phyloP scores from a whole-genome alignment of 2,797 vertebrate species.

The Argya squamiceps region DNA sequence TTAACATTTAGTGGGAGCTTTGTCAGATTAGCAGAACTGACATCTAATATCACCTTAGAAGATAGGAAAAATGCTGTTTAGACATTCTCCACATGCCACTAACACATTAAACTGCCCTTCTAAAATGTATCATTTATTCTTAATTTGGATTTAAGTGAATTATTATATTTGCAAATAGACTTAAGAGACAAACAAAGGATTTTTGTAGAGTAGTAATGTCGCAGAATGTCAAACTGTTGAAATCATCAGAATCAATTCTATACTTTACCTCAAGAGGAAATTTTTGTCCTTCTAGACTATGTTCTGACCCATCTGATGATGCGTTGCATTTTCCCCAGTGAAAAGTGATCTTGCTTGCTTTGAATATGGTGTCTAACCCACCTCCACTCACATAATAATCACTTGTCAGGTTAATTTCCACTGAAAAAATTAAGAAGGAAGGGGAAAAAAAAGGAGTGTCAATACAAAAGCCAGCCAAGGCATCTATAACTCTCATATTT shows the following conservation, averaged over 20 bases:
- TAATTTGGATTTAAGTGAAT: background rate
- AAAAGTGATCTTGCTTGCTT: conserved; percentile 91
- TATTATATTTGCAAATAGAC: background rate
- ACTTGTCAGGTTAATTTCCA: conserved; percentile 90
- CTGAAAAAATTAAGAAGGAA: conserved; percentile 71
- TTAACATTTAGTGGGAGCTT: background rate
- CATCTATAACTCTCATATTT: background rate
- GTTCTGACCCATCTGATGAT: conserved; percentile 93
- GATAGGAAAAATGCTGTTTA: background rate
- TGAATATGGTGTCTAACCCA: conserved; percentile 85
- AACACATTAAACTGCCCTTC: rapidly evolving
- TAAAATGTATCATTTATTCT: background rate
- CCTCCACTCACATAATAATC: conserved; percentile 91
- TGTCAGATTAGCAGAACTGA: background rate
- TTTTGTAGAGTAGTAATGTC: background rate
- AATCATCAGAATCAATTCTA: background rate
- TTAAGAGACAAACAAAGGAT: background rate
- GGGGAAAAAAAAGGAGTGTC: background rate
- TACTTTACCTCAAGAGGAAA: conserved; percentile 92
- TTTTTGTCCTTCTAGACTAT: conserved; percentile 90
- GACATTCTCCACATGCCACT: background rate
- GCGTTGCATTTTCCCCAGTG: conserved; percentile 97
- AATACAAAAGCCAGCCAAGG: background rate
- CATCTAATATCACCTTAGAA: background rate
- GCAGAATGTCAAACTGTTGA: background rate